Evolutionary conservation across 2,113 vertebrate species (phyloP).

Genomic region (Micronycteris hirsuta): DNA sequence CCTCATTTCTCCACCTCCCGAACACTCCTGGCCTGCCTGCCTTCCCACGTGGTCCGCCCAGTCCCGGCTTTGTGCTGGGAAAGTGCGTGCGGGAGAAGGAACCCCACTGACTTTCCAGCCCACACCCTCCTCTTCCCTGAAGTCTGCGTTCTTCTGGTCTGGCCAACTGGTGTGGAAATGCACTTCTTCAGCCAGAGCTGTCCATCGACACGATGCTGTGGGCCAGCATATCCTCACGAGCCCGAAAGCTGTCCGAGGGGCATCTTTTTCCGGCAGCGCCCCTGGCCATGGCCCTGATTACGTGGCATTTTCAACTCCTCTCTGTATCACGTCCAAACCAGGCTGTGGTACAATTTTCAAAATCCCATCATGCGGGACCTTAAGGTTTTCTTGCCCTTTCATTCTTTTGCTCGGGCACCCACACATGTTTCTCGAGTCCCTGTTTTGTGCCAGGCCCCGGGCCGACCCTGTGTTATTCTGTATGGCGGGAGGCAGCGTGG

Average conservation of each 20-base stretch:
- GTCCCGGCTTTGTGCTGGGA: neutral
- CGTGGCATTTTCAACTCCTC: neutral
- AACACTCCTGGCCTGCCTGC: neutral
- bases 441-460: neutral
- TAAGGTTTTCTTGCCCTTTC: neutral
- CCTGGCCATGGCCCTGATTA: neutral
- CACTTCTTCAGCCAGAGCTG: too few relatives aligned
- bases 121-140: neutral
- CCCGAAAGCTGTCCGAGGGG: neutral
- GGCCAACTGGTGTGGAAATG: neutral
- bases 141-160: neutral
- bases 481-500: accelerated
- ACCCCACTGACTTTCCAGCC: neutral
- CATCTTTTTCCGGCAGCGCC: neutral
- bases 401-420: too few relatives aligned
- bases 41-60: neutral
- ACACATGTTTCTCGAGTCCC: neutral
- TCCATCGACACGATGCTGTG: neutral
- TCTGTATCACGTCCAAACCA: neutral
- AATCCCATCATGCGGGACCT: neutral
- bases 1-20: neutral
- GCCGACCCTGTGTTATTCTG: neutral
- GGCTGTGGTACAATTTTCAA: neutral
- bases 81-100: too few relatives aligned
- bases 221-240: neutral